A percentile compares a stretch with the other conserved stretches of the same genome.
phyloP scores from a whole-genome alignment of 2,888 invertebrate species.

The Drosophila setosimentum region DNA sequence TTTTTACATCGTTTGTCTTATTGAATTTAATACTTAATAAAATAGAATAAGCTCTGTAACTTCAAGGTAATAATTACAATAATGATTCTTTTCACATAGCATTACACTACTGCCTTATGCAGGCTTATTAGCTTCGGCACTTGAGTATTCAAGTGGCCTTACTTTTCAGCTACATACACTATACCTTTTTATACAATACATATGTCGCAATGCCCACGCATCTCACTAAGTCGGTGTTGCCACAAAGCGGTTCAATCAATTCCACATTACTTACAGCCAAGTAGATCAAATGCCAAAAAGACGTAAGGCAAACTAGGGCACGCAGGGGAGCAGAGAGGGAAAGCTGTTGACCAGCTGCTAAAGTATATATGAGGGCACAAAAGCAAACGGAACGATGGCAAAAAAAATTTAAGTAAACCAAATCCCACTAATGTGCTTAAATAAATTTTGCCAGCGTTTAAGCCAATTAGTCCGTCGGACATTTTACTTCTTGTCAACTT shows the following conservation, averaged over 20 bases:
- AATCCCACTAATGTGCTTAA: slow-evolving; percentile 83
- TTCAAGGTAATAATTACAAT: not conserved
- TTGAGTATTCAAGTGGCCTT: slow-evolving; percentile 11
- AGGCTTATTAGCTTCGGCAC: slow-evolving; percentile 28
- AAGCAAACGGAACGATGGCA: slow-evolving; percentile 48
- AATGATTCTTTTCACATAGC: not conserved
- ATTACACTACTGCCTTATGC: slow-evolving; percentile 5
- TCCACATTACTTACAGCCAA: slow-evolving; percentile 50
- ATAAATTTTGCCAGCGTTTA: slow-evolving; percentile 82
- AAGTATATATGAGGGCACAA: slow-evolving; percentile 25
- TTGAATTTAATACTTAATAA: not conserved
- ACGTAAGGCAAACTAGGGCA: slow-evolving; percentile 10
- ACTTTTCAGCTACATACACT: slow-evolving; percentile 22
- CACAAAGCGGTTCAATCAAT: slow-evolving; percentile 56
- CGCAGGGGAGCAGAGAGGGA: not conserved
- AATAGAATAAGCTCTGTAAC: not conserved
- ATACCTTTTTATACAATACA: not conserved
- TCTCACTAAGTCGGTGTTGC: slow-evolving; percentile 12
- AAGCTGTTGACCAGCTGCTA: slow-evolving; percentile 58
- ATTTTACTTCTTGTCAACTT: slow-evolving; percentile 84
- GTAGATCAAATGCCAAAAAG: slow-evolving; percentile 57
- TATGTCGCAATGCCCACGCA: slow-evolving; percentile 34
- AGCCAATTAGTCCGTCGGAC: slow-evolving; percentile 85
- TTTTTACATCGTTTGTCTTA: not conserved
- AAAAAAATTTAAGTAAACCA: slow-evolving; percentile 67